Conservation (phyloP, 2,888 invertebrate species). For the Tyria jacobaeae region DNA sequence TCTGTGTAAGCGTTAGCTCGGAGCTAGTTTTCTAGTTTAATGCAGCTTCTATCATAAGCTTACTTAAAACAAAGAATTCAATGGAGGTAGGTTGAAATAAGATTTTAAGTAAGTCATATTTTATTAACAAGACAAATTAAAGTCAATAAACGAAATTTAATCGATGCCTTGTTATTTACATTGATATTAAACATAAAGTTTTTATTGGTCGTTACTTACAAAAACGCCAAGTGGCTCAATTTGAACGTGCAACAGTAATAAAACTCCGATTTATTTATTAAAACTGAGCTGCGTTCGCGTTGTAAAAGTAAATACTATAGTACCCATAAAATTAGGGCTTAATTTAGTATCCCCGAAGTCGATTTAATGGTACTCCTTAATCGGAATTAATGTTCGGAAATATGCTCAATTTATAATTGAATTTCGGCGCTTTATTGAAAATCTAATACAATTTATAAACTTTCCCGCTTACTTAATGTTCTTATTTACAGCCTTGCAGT, state of each 20-base stretch:
- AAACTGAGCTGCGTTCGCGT: conserved; percentile 25
- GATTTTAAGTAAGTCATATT: conserved; percentile 1
- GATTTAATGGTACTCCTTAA: conserved; percentile 1
- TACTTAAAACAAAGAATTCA: too few relatives aligned
- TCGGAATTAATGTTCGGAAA: background rate
- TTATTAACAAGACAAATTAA: background rate
- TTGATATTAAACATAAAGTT: background rate
- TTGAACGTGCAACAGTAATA: conserved; percentile 30
- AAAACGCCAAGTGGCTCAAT: conserved; percentile 22
- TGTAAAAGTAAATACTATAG: conserved; percentile 37
- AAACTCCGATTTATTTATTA: conserved; percentile 28
- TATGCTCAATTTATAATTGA: background rate
- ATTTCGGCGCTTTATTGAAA: background rate
- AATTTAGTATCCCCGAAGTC: conserved; percentile 29
- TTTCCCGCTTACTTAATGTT: background rate
- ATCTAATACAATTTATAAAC: background rate
- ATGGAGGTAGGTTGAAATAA: too few relatives aligned
- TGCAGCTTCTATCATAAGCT: too few relatives aligned
- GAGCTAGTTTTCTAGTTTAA: too few relatives aligned
- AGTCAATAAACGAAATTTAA: background rate
- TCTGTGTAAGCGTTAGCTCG: too few relatives aligned
- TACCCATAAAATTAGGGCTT: conserved; percentile 29
- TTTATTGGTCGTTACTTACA: conserved; percentile 7
- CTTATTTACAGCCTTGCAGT: background rate
- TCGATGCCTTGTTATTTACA: background rate